phyloP scores from a whole-genome alignment of 2,113 vertebrate species.

The Ptilorrhoa leucosticta region DNA sequence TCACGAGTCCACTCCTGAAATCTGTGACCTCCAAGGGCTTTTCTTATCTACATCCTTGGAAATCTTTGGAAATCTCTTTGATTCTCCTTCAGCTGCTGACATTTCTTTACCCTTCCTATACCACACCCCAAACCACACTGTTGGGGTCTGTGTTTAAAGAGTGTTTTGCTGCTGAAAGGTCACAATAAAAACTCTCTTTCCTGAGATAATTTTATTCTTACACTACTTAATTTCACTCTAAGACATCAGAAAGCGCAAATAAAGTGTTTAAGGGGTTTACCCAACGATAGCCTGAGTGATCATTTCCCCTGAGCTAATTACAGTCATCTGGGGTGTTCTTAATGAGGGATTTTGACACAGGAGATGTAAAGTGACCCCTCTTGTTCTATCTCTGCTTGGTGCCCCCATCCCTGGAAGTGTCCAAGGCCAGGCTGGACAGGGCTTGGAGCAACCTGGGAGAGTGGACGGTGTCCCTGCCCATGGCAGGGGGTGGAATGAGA shows the following conservation, averaged over 20 bases:
- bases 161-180: not conserved
- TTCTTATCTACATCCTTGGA: not conserved
- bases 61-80: not conserved
- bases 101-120: not conserved
- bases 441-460: not conserved
- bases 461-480: not conserved
- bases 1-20: rapidly evolving
- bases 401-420: not conserved
- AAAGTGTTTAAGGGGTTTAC: not conserved
- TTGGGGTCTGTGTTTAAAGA: not conserved
- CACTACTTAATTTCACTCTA: not conserved
- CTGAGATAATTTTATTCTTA: not conserved
- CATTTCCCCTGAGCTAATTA: not conserved
- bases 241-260: not conserved
- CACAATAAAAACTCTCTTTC: not conserved
- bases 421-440: not conserved
- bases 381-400: not conserved
- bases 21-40: not conserved
- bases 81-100: not conserved
- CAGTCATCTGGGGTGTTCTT: not conserved
- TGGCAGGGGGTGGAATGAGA: not conserved
- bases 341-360: not conserved
- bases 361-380: not conserved
- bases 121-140: rapidly evolving
- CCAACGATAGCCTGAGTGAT: not conserved